Evolutionary conservation across 2,113 vertebrate genomes (phyloP).

Genomic region (Plecotus auritus): DNA sequence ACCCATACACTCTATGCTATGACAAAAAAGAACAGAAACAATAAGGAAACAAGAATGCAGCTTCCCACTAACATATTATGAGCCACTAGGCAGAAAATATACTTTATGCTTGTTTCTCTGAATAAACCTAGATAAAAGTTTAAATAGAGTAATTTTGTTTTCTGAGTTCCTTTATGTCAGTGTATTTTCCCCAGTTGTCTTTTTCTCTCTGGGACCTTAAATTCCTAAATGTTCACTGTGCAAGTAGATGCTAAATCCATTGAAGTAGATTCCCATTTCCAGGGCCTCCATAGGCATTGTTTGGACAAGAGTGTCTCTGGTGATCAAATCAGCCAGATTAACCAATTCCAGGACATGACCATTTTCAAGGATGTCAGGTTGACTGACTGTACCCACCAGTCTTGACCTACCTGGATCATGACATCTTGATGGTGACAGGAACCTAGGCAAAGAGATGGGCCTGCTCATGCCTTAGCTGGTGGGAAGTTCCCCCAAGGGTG

Average conservation of each 20-base stretch:
- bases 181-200: not conserved
- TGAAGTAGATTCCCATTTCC: not conserved
- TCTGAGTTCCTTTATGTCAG: not conserved
- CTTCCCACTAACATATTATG: not conserved
- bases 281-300: not conserved
- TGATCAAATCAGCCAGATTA: not conserved
- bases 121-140: not conserved
- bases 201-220: not conserved
- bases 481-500: not conserved
- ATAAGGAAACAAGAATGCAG: not conserved
- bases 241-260: not conserved
- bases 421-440: not conserved
- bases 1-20: not conserved
- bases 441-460: not conserved
- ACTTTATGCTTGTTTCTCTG: not conserved
- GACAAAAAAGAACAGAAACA: conserved; percentile 19
- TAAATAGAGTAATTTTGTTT: conserved; percentile 22
- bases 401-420: not conserved
- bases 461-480: not conserved
- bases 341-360: not conserved
- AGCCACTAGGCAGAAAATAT: not conserved
- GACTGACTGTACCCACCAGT: not conserved
- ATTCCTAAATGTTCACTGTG: not conserved
- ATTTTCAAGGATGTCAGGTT: not conserved
- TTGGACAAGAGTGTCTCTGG: not conserved